Conservation (phyloP, 2,888 invertebrate species). For the Philopedon plagiatum region DNA sequence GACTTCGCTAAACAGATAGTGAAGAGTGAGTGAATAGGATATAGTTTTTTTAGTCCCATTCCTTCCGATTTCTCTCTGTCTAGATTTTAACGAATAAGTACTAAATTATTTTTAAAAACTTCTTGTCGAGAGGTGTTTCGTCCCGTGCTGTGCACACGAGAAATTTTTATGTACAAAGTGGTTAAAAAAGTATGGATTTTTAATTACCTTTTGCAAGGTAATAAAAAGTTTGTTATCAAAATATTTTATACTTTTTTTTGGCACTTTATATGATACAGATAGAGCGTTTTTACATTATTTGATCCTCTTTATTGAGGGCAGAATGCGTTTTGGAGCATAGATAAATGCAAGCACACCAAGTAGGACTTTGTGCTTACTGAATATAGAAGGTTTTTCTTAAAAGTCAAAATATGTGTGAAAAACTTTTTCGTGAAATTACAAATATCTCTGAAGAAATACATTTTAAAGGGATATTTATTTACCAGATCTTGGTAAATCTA, state of each 20-base stretch:
- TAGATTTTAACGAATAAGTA: slow-evolving; percentile 22
- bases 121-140: not conserved
- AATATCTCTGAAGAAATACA: no score
- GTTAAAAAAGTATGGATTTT: not conserved
- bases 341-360: not conserved
- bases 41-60: slow-evolving; percentile 11
- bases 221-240: not conserved
- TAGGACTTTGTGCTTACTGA: not conserved
- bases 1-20: slow-evolving; percentile 30
- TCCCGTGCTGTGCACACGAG: slow-evolving; percentile 1
- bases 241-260: not conserved
- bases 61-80: slow-evolving; percentile 13
- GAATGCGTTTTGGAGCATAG: not conserved
- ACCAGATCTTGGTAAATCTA: no score
- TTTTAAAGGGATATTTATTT: no score
- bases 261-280: not conserved
- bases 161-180: not conserved
- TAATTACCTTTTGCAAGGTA: not conserved
- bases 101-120: slow-evolving; percentile 25
- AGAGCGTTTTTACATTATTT: slow-evolving; percentile 7
- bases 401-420: no score
- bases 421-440: no score
- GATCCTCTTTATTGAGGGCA: not conserved
- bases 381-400: no score
- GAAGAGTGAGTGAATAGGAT: slow-evolving; percentile 32